Conservation (phyloP, 2,113 vertebrate genomes). For the Meriones unguiculatus region DNA sequence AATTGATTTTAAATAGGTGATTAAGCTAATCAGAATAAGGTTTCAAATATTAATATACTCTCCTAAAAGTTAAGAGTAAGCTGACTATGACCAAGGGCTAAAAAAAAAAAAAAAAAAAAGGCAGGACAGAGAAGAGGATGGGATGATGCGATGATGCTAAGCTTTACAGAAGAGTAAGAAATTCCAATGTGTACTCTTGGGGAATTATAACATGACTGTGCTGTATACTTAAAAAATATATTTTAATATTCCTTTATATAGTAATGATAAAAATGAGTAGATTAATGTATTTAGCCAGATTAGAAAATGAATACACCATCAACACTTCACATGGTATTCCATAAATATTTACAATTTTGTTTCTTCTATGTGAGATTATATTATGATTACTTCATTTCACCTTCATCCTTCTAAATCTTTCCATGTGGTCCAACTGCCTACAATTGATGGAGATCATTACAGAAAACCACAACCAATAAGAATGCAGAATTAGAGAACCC, state of each 20-base stretch:
- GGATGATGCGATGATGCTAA: no score
- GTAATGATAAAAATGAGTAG: background rate
- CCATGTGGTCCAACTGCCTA: background rate
- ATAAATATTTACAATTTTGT: background rate
- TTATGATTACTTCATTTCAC: background rate
- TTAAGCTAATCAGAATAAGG: background rate
- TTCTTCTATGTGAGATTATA: background rate
- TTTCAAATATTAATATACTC: background rate
- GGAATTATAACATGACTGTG: background rate
- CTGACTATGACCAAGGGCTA: no score
- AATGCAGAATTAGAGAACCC: background rate
- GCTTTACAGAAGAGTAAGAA: background rate
- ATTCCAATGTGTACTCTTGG: background rate
- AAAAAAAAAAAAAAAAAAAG: no score
- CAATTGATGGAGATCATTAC: background rate
- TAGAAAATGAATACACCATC: background rate
- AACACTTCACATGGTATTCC: background rate
- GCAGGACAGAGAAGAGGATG: background rate
- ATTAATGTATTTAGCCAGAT: background rate
- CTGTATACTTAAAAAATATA: background rate
- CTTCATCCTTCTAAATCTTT: background rate
- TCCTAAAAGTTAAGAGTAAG: background rate
- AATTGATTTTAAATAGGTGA: slow-evolving; percentile 1
- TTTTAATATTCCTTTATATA: background rate
- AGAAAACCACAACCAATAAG: background rate